A percentile compares a stretch with the other conserved stretches of the same genome.
Conservation (phyloP, 1,140 invertebrate species). For the Phenacoccus solenopsis region DNA sequence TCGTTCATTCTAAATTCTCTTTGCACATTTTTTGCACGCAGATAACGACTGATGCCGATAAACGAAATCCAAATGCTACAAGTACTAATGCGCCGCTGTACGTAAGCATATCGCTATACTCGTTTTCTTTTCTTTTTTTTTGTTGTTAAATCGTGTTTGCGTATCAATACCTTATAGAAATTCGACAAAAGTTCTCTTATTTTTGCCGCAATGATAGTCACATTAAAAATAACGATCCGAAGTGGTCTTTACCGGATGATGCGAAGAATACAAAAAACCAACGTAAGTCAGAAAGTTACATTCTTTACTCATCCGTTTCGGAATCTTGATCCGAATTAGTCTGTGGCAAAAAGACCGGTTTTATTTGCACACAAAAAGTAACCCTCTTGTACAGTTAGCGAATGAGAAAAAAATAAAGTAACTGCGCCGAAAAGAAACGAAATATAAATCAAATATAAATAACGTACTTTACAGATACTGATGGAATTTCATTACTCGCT, state of each 20-base stretch:
- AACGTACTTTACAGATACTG: slow-evolving; percentile 14
- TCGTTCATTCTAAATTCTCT: too few species aligned
- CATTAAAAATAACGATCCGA: slow-evolving; percentile 3
- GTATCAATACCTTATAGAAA: neutral
- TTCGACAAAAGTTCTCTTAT: slow-evolving; percentile 10
- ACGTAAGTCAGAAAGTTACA: neutral
- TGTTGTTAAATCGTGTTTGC: neutral
- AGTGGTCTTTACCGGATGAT: slow-evolving; percentile 15
- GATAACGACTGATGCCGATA: too few species aligned
- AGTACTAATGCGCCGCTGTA: too few species aligned
- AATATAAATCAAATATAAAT: slow-evolving; percentile 16
- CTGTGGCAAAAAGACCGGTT: slow-evolving; percentile 4
- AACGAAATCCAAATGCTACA: too few species aligned
- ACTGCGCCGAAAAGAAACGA: neutral
- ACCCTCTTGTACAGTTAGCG: neutral
- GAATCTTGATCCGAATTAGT: slow-evolving; percentile 15
- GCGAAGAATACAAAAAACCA: slow-evolving; percentile 4
- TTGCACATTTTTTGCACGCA: too few species aligned
- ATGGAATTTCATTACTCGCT: slow-evolving; percentile 12
- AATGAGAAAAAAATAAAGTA: slow-evolving; percentile 6
- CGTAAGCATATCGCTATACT: too few species aligned
- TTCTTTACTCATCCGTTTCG: slow-evolving; percentile 12
- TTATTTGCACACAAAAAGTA: slow-evolving; percentile 12
- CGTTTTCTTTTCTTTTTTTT: neutral
- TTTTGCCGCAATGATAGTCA: slow-evolving; percentile 10